Evolutionary conservation across 2,113 vertebrate genomes (phyloP).

Genomic region (Lepisosteus oculatus): DNA sequence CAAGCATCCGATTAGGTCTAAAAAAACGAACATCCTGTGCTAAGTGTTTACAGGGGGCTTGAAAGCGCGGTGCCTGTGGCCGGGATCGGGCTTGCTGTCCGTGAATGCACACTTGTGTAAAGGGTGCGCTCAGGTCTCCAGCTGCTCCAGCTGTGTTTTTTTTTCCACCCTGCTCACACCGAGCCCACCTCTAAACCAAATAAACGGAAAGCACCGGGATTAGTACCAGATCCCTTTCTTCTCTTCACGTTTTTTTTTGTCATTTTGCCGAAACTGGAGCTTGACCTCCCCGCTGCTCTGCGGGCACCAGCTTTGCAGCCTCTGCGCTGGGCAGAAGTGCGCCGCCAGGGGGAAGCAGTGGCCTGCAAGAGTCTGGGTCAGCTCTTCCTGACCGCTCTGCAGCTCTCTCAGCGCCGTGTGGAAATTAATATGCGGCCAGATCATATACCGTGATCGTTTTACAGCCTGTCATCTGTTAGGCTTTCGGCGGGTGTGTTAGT

Average conservation of each 20-base stretch:
- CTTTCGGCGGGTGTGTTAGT: too few species aligned
- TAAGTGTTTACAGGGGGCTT: constrained; percentile 4
- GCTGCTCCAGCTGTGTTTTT: constrained; percentile 31
- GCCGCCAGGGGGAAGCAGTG: constrained; percentile 67
- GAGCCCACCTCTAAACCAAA: constrained; percentile 30
- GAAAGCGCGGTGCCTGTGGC: neutral
- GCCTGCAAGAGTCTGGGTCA: constrained; percentile 33
- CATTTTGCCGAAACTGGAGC: constrained; percentile 29
- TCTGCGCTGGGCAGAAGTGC: neutral
- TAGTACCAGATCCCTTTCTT: constrained; percentile 17
- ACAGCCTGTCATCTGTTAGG: too few species aligned
- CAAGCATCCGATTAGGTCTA: neutral
- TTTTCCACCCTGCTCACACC: constrained; percentile 6
- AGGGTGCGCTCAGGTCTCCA: neutral
- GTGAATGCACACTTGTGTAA: neutral
- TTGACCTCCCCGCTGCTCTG: neutral
- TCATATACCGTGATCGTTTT: too few species aligned
- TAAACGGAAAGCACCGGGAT: constrained; percentile 27
- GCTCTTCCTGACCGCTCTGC: too few species aligned
- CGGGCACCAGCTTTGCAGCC: neutral
- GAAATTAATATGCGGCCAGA: too few species aligned
- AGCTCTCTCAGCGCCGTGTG: too few species aligned
- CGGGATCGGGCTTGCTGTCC: neutral
- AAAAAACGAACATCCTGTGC: constrained; percentile 2
- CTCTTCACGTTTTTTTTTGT: neutral